These are phyloP conservation scores for Diarsia brunnea DNA, from an alignment of 2,888 invertebrate genomes.

Conservation along the genomic window DNA sequence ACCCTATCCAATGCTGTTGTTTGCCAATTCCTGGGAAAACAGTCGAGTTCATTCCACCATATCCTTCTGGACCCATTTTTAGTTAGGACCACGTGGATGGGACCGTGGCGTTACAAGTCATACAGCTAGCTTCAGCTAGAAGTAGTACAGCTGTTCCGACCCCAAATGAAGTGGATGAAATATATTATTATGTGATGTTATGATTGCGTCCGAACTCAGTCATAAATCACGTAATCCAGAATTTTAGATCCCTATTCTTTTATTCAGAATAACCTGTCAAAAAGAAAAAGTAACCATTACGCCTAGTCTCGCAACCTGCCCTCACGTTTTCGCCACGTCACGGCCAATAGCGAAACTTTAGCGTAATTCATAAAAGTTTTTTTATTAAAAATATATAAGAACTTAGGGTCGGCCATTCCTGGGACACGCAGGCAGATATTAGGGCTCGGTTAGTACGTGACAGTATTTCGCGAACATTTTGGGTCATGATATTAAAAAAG, in stretches of 20 bases:
- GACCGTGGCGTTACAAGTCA: no score
- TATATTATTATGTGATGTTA: no score
- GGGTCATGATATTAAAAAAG: constrained; percentile 77
- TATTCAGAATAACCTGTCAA: constrained; percentile 14
- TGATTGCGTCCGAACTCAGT: no score
- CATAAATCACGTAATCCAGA: not conserved
- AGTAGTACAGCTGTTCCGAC: no score
- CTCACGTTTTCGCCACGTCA: constrained; percentile 41
- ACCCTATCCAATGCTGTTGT: no score
- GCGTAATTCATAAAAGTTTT: constrained; percentile 74
- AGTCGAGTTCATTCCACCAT: no score
- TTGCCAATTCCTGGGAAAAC: no score
- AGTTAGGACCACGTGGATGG: no score
- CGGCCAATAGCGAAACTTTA: constrained; percentile 34
- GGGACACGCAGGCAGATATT: constrained; percentile 57
- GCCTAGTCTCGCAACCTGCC: not conserved
- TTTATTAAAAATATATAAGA: constrained; percentile 79
- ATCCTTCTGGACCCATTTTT: no score
- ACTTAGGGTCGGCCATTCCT: constrained; percentile 60
- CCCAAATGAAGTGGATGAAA: no score
- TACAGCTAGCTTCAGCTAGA: no score
- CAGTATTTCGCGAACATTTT: constrained; percentile 73
- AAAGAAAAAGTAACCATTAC: constrained; percentile 21
- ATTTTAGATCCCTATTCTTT: not conserved
- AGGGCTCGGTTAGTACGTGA: constrained; percentile 75